phyloP scores from a whole-genome alignment of 1,140 invertebrate species.

The Lamellibrachia luymesi region DNA sequence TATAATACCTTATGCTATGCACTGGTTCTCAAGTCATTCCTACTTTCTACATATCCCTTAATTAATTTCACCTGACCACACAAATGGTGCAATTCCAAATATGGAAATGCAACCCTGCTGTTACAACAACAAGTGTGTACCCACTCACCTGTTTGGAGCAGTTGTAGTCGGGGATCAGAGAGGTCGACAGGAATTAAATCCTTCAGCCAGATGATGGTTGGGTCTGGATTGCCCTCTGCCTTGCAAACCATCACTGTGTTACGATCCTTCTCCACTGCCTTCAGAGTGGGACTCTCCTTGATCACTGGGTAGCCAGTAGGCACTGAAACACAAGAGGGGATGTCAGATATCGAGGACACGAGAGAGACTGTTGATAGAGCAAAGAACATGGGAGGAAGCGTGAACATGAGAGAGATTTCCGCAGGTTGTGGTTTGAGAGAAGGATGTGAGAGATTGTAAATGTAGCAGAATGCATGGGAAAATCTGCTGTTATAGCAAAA shows the following conservation, averaged over 20 bases:
- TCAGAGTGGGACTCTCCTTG: slow-evolving; percentile 74
- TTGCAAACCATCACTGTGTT: slow-evolving; percentile 83
- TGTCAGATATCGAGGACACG: not conserved
- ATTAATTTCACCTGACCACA: too few relatives aligned
- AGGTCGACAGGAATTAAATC: slow-evolving; percentile 86
- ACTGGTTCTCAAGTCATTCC: too few relatives aligned
- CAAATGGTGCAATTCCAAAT: not conserved
- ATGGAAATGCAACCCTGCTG: not conserved
- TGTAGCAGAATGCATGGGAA: not conserved
- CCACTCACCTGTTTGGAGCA: slow-evolving; percentile 68
- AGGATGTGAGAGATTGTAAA: not conserved
- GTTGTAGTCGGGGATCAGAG: slow-evolving; percentile 72
- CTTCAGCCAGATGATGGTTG: slow-evolving; percentile 87
- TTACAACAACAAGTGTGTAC: not conserved
- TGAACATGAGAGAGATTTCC: not conserved
- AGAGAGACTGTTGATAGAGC: slow-evolving; percentile 10
- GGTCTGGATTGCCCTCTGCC: slow-evolving; percentile 80
- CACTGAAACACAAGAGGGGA: slow-evolving; percentile 34
- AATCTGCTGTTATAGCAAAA: not conserved
- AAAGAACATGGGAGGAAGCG: not conserved
- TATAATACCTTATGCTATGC: too few relatives aligned
- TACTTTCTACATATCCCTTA: too few relatives aligned
- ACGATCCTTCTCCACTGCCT: slow-evolving; percentile 94
- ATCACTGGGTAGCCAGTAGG: slow-evolving; percentile 90
- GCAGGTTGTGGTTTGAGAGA: not conserved